phyloP scores from a whole-genome alignment of 2,888 invertebrate species.

The Glomeris marginata region DNA sequence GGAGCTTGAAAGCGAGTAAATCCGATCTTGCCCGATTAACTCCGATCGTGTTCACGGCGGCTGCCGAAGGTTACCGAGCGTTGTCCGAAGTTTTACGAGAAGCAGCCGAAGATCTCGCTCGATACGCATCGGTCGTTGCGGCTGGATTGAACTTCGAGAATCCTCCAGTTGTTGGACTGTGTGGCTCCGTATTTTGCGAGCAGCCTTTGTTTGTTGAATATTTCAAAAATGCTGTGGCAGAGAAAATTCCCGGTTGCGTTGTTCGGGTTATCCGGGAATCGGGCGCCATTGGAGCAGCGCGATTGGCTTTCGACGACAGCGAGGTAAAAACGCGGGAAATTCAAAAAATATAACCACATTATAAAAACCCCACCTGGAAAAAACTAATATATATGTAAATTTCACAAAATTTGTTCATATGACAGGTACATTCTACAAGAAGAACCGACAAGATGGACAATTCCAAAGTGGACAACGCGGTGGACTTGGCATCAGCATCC shows the following conservation, averaged over 20 bases:
- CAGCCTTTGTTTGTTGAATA: constrained; percentile 1
- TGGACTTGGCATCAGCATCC: neutral
- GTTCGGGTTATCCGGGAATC: neutral
- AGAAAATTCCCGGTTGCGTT: neutral
- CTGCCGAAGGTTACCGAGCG: neutral
- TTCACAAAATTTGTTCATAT: too few species aligned
- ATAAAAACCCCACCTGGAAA: too few species aligned
- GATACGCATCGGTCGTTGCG: neutral
- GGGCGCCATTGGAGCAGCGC: constrained; percentile 6
- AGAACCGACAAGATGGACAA: too few species aligned
- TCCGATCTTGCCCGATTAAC: neutral
- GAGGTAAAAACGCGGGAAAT: too few species aligned
- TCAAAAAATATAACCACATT: too few species aligned
- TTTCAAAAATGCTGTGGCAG: neutral
- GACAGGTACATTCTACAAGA: too few species aligned
- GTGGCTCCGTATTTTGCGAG: constrained; percentile 5
- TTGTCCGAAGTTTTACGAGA: neutral
- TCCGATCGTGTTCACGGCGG: neutral
- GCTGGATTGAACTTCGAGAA: neutral
- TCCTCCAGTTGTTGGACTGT: neutral
- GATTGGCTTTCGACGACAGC: neutral
- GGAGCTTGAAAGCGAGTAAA: constrained; percentile 1
- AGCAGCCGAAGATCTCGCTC: constrained; percentile 1
- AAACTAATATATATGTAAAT: too few species aligned
- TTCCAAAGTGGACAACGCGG: too few species aligned